Conservation (phyloP, 2,113 vertebrate species). For the Ceyx cyanopectus region DNA sequence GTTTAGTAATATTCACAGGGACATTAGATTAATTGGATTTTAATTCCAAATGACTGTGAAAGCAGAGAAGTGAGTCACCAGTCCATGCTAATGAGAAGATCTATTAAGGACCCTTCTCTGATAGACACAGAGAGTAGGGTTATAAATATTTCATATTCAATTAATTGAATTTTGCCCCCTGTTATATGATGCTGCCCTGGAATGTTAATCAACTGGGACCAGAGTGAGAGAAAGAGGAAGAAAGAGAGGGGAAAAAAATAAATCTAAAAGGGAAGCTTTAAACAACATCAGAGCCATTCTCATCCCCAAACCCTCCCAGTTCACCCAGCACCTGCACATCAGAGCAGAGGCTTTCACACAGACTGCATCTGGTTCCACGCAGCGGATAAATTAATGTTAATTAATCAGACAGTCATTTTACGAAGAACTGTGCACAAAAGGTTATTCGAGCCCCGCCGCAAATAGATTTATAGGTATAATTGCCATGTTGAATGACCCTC, state of each 20-base stretch:
- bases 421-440: slow-evolving; percentile 67
- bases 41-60: slow-evolving; percentile 86
- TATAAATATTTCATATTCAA: slow-evolving; percentile 92
- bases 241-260: not conserved
- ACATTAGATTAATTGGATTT: slow-evolving; percentile 89
- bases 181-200: slow-evolving; percentile 77
- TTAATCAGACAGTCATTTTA: slow-evolving; percentile 84
- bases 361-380: slow-evolving; percentile 78
- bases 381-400: slow-evolving; percentile 83
- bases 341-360: slow-evolving; percentile 64
- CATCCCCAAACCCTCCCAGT: slow-evolving; percentile 34
- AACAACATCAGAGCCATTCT: slow-evolving; percentile 31
- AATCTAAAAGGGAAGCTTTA: slow-evolving; percentile 50
- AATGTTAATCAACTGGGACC: slow-evolving; percentile 78
- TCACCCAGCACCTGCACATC: slow-evolving; percentile 43
- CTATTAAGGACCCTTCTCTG: slow-evolving; percentile 90
- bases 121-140: slow-evolving; percentile 83
- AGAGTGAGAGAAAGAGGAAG: slow-evolving; percentile 14
- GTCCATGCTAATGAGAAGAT: slow-evolving; percentile 94
- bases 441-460: slow-evolving; percentile 75
- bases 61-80: slow-evolving; percentile 91
- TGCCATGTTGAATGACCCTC: slow-evolving; percentile 80
- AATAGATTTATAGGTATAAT: slow-evolving; percentile 80
- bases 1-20: slow-evolving; percentile 85
- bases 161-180: slow-evolving; percentile 85